Evolutionary conservation across 2,888 invertebrate species (phyloP).

Genomic region (Sphaerophoria rueppellii): DNA sequence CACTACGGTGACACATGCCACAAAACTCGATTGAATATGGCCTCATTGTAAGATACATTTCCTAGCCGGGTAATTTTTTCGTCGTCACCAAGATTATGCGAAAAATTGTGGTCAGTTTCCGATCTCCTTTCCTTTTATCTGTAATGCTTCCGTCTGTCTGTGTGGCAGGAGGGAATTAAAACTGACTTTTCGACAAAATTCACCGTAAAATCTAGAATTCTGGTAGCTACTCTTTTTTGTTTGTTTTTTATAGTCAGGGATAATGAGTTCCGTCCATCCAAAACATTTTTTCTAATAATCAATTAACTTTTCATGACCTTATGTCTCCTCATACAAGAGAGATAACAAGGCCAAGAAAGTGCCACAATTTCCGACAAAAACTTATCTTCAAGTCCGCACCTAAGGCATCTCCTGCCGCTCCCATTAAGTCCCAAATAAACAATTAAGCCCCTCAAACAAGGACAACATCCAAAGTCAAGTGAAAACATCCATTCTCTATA

Average conservation of each 20-base stretch:
- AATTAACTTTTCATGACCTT: not conserved
- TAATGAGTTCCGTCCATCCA: not conserved
- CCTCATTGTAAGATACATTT: too few species aligned
- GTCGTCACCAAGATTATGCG: too few species aligned
- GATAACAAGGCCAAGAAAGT: constrained; percentile 11
- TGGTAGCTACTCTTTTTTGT: too few species aligned
- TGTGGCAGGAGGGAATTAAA: too few species aligned
- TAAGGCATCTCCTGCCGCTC: not conserved
- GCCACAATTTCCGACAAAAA: constrained; percentile 16
- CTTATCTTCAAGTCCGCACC: not conserved
- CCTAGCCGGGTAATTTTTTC: too few species aligned
- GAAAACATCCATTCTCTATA: constrained; percentile 1
- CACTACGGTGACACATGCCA: too few species aligned
- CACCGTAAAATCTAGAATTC: not conserved
- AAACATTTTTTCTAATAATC: not conserved
- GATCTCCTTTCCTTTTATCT: too few species aligned
- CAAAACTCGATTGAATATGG: too few species aligned
- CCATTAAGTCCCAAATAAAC: constrained; percentile 19
- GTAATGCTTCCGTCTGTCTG: too few species aligned
- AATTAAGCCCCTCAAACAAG: constrained; percentile 38
- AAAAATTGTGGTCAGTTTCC: too few species aligned
- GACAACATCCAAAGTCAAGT: constrained; percentile 12
- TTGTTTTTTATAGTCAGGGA: not conserved
- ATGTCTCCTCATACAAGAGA: too few species aligned
- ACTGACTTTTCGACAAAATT: too few species aligned